Percentiles rank a stretch among this genome's conserved stretches.
Evolutionary conservation across 1,140 invertebrate genomes (phyloP).

Genomic region (Drosophila leontia): DNA sequence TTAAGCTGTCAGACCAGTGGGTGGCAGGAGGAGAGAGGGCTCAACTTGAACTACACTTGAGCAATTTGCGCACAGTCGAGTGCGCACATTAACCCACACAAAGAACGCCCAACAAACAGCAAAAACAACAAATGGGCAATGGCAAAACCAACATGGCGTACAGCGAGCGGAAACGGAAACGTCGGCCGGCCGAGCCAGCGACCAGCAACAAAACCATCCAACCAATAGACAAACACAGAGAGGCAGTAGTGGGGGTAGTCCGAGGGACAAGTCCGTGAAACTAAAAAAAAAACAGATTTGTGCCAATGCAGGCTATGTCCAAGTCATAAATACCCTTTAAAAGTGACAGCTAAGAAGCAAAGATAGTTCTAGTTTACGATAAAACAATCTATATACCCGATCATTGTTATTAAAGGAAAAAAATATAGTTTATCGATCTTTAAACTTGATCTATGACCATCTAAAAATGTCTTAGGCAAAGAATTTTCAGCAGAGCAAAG

Average conservation of each 20-base stretch:
- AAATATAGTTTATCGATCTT: no score
- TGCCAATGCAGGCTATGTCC: no score
- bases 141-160: conserved; percentile 79
- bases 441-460: no score
- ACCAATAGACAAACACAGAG: conserved; percentile 71
- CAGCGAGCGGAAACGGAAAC: conserved; percentile 78
- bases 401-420: no score
- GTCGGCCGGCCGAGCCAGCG: conserved; percentile 58
- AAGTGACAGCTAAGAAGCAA: not conserved
- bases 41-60: conserved; percentile 79
- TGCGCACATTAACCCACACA: conserved; percentile 78
- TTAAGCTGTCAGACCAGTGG: conserved; percentile 43
- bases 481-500: no score
- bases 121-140: conserved; percentile 52
- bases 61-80: conserved; percentile 81
- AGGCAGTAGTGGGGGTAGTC: conserved; percentile 1
- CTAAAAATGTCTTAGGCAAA: no score
- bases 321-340: not conserved
- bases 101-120: conserved; percentile 43
- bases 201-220: conserved; percentile 44
- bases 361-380: no score
- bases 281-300: conserved; percentile 13
- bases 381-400: no score
- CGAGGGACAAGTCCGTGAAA: conserved; percentile 20
- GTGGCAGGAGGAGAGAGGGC: not conserved